phyloP scores from a whole-genome alignment of 2,888 invertebrate species.

The Stenurella melanura region DNA sequence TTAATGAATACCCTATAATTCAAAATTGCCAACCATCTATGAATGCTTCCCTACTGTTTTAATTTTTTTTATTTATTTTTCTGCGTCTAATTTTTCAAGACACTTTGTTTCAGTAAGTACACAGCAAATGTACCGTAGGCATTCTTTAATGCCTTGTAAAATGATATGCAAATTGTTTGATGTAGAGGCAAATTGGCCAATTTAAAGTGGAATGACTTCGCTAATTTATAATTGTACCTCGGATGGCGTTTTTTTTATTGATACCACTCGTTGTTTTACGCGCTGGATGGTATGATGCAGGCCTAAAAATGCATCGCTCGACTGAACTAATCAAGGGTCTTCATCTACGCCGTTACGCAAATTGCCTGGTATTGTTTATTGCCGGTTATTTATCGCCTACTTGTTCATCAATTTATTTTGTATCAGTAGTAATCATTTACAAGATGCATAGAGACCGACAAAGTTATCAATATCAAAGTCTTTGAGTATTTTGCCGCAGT shows the following conservation, averaged over 20 bases:
- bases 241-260: constrained; percentile 29
- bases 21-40: no score
- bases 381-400: constrained; percentile 27
- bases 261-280: constrained; percentile 36
- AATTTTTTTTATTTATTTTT: no score
- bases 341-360: constrained; percentile 35
- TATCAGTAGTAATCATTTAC: constrained; percentile 7
- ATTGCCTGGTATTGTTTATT: constrained; percentile 28
- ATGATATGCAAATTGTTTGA: constrained; percentile 48
- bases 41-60: no score
- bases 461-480: not conserved
- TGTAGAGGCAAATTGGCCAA: constrained; percentile 39
- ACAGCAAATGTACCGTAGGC: constrained; percentile 6
- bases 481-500: no score
- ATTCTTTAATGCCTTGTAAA: constrained; percentile 12
- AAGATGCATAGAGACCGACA: constrained; percentile 11
- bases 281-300: constrained; percentile 16
- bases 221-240: constrained; percentile 44
- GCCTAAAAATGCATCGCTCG: constrained; percentile 28
- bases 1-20: no score
- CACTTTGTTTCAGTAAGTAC: not conserved
- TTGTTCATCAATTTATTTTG: constrained; percentile 21
- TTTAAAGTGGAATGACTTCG: constrained; percentile 42
- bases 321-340: constrained; percentile 23
- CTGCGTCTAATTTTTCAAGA: no score